Base-by-base conservation (phyloP, 2,888 invertebrate species). In the Yponomeuta plumbellus region DNA sequence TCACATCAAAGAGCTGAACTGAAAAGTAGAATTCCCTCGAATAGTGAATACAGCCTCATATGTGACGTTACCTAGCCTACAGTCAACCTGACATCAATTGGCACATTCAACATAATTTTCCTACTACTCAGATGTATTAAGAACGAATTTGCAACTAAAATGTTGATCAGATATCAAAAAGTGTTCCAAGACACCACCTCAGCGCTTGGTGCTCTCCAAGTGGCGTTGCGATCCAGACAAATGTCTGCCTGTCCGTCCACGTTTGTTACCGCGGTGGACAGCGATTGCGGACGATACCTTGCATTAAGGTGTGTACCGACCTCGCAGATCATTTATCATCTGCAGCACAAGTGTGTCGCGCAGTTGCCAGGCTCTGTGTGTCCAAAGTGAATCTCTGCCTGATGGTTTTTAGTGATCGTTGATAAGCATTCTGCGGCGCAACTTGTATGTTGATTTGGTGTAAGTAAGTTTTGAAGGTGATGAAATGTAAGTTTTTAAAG, bases 291-390 rank as follows among this genome's bases (percentile, higher is more conserved):
- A 66, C 39, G 82, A 84, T 84, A 84, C 80, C 80, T 77, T 80
- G 81, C 85, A 86, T 86, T 86, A 86, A 86, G 88, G 88, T 84
- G 85, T 80, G 86, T 81, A 82, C 79, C 74, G 34, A 71, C 75
- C 79, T 77, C 72, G 81, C 78, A 76, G 82, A 79, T 82, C 86
- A 86, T 87, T 85, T 84, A 77, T 87, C 84, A 87, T 68, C 75
- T 72, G 69, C 70, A 71, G 22, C 59, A 21, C 59, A 52, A 52
- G 44, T 52, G 17, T 52, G 44, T 52, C 44, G 44, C 44, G 44
- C 1, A 34, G 34, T 34, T 34, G 34, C 8, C 34, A 34, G 34
- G 34, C 44, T 8, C 3, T 52, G 44, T 3, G 1, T 52, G 44
- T 52, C 44, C 44, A 17, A 8, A 8, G 44, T 17, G 44, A 52